A percentile compares a stretch with the other conserved stretches of the same genome.
Evolutionary conservation across 2,797 vertebrate genomes (phyloP).

Genomic region (Aphelocoma californica): DNA sequence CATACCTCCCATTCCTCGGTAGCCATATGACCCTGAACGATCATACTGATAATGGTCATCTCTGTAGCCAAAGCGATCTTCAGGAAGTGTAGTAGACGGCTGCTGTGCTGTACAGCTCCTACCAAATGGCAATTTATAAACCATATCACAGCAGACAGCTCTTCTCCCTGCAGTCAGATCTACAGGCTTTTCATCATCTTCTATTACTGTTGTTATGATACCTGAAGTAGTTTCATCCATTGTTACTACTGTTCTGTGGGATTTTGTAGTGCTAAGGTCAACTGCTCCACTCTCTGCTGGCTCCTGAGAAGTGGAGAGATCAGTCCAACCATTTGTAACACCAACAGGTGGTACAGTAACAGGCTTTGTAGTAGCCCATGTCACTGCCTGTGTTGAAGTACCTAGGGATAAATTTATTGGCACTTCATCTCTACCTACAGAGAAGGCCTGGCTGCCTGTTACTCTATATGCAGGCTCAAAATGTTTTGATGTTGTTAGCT

Average conservation of each 20-base stretch:
- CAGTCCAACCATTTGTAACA: slow-evolving; percentile 78
- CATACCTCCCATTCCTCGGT: slow-evolving; percentile 86
- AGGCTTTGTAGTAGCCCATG: slow-evolving; percentile 72
- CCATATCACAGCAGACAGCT: slow-evolving; percentile 94
- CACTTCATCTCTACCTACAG: slow-evolving; percentile 79
- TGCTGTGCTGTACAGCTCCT: slow-evolving; percentile 90
- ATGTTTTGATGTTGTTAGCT: slow-evolving; percentile 86
- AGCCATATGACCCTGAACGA: slow-evolving; percentile 79
- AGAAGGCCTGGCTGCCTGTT: slow-evolving; percentile 72
- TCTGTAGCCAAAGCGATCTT: slow-evolving; percentile 87
- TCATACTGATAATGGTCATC: slow-evolving; percentile 89
- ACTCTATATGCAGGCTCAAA: slow-evolving; percentile 83
- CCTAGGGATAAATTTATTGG: slow-evolving; percentile 93
- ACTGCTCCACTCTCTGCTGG: slow-evolving; percentile 81
- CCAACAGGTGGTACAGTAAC: slow-evolving; percentile 71
- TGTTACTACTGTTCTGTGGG: slow-evolving; percentile 87
- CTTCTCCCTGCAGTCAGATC: slow-evolving; percentile 93
- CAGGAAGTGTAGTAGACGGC: slow-evolving; percentile 86
- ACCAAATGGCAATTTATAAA: slow-evolving; percentile 95
- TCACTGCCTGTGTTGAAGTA: slow-evolving; percentile 72
- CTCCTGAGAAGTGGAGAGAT: slow-evolving; percentile 76
- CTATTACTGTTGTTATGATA: slow-evolving; percentile 87
- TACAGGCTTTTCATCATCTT: slow-evolving; percentile 92
- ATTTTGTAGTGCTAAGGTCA: slow-evolving; percentile 92
- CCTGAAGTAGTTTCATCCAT: slow-evolving; percentile 83